Percentiles rank a stretch among this genome's conserved stretches.
These are phyloP conservation scores for Dascyllus trimaculatus DNA, from an alignment of 2,113 vertebrate species.

Conservation along the genomic window DNA sequence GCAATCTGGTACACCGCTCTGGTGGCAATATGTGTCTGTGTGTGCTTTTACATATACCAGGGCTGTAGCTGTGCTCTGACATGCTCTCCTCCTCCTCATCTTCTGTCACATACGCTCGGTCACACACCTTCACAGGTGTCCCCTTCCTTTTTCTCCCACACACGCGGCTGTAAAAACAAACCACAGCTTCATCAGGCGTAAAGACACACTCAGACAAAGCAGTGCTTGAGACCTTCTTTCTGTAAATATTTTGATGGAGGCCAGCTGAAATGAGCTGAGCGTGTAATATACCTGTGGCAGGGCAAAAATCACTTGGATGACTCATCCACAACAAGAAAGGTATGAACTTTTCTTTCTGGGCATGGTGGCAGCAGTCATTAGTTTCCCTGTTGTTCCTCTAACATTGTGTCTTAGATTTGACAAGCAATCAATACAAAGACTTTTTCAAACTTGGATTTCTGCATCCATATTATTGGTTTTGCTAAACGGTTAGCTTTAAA, in stretches of 20 bases:
- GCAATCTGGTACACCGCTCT: constrained; percentile 6
- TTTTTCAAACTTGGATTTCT: no score
- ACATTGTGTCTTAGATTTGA: no score
- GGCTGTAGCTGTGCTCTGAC: constrained; percentile 88
- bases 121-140: constrained; percentile 86
- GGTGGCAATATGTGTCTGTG: constrained; percentile 22
- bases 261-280: neutral
- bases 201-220: constrained; percentile 9
- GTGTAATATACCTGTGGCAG: neutral
- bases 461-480: no score
- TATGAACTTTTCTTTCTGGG: neutral
- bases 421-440: no score
- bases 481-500: no score
- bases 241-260: neutral
- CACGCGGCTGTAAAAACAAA: constrained; percentile 77
- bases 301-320: neutral
- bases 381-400: no score
- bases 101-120: constrained; percentile 85
- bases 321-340: neutral
- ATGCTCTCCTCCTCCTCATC: constrained; percentile 88
- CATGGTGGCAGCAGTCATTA: neutral
- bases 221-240: neutral
- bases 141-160: constrained; percentile 87
- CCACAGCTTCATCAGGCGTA: constrained; percentile 14
- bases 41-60: constrained; percentile 71